A percentile compares a stretch with the other conserved stretches of the same genome.
Conservation (phyloP, 2,797 vertebrate genomes). For the Thaleichthys pacificus region DNA sequence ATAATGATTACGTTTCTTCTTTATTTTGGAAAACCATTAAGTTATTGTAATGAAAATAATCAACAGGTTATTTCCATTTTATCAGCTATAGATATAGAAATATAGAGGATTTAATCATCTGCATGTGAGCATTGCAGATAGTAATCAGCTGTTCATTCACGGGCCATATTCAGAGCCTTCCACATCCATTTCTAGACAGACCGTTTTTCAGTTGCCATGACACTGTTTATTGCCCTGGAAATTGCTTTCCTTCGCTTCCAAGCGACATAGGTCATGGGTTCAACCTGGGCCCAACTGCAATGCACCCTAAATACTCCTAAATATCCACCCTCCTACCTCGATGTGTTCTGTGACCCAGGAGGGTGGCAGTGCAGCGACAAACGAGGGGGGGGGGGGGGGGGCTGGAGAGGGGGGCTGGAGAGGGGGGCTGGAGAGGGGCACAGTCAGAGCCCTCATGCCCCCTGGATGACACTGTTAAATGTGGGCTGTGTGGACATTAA, state of each 20-base stretch:
- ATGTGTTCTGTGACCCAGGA: slow-evolving; percentile 24
- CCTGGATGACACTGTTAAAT: slow-evolving; percentile 73
- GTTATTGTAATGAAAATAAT: no score
- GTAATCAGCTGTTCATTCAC: neutral
- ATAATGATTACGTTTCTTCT: no score
- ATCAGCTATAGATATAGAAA: no score
- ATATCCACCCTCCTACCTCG: neutral
- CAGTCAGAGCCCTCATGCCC: slow-evolving; percentile 63
- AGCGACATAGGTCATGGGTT: slow-evolving; percentile 71
- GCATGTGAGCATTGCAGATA: neutral
- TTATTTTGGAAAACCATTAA: no score
- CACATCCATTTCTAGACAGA: slow-evolving; percentile 27
- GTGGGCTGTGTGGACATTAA: slow-evolving; percentile 71
- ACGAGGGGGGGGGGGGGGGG: slow-evolving; percentile 3
- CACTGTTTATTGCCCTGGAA: slow-evolving; percentile 76
- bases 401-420: neutral
- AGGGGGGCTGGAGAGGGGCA: slow-evolving; percentile 32
- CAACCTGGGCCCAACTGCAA: slow-evolving; percentile 46
- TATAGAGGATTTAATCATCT: no score
- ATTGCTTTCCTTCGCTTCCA: slow-evolving; percentile 65
- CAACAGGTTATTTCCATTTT: no score
- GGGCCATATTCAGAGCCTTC: neutral
- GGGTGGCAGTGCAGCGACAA: neutral
- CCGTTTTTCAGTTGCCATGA: slow-evolving; percentile 51
- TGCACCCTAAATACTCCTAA: slow-evolving; percentile 22